A percentile compares a stretch with the other conserved stretches of the same genome.
Evolutionary conservation across 2,797 vertebrate genomes (phyloP).

Genomic region (Chrysocyon brachyurus): DNA sequence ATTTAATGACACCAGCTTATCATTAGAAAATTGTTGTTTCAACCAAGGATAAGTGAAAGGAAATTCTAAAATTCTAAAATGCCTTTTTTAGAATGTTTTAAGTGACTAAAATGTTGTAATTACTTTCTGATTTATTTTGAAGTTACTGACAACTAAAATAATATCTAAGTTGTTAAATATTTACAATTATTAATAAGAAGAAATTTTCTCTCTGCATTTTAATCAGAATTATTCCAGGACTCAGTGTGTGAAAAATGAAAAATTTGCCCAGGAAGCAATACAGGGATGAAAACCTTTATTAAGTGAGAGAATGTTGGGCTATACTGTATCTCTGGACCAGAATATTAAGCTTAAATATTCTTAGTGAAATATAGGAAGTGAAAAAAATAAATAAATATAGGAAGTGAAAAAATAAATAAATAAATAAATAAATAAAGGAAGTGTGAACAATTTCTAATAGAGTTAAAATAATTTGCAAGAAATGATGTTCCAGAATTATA

Average conservation of each 20-base stretch:
- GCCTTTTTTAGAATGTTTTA: background rate
- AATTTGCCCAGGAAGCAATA: background rate
- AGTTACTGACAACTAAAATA: background rate
- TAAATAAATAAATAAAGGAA: background rate
- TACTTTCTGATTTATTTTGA: conserved; percentile 8
- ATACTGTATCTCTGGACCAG: background rate
- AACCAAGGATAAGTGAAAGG: background rate
- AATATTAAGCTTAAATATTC: background rate
- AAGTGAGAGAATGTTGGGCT: background rate
- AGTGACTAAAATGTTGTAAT: background rate
- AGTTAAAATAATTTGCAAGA: background rate
- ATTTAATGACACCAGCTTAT: background rate
- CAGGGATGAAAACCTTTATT: background rate
- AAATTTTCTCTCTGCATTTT: background rate
- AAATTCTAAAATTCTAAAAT: background rate
- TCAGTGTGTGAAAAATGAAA: background rate
- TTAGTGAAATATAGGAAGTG: background rate
- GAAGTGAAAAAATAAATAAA: background rate
- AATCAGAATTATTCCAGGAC: background rate
- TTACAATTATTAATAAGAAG: background rate
- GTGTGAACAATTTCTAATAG: background rate
- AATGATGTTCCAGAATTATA: background rate
- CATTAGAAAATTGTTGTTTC: background rate
- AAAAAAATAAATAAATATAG: background rate
- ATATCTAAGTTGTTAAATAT: background rate